Conservation (phyloP, 2,113 vertebrate genomes). For the Corapipo altera region DNA sequence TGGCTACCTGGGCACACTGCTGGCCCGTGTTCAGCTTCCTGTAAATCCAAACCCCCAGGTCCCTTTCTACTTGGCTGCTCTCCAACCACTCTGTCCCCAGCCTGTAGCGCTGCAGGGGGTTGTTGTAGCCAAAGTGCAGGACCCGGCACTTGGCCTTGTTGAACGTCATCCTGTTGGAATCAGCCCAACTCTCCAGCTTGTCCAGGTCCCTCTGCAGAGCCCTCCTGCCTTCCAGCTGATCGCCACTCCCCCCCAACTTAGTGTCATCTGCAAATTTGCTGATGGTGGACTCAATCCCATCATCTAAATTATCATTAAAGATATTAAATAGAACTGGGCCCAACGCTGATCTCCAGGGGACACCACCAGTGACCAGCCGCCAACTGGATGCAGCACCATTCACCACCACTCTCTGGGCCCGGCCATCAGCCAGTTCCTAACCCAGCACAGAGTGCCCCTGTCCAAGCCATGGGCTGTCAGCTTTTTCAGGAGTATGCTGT, state of each 20-base stretch:
- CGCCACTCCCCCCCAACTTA: not conserved
- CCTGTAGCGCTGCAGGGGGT: not conserved
- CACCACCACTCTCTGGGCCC: too few species aligned
- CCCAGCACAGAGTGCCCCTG: too few species aligned
- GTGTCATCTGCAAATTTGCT: not conserved
- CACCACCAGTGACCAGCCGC: not conserved
- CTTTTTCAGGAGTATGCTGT: too few species aligned
- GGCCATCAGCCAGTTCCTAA: too few species aligned
- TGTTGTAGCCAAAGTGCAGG: not conserved
- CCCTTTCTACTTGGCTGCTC: not conserved
- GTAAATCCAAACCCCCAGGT: not conserved
- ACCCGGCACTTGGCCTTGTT: not conserved
- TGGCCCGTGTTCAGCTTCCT: too few species aligned
- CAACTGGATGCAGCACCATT: too few species aligned
- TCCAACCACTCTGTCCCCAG: not conserved
- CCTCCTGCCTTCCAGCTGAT: not conserved
- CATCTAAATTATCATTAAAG: not conserved
- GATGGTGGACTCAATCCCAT: not conserved
- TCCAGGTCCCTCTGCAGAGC: not conserved
- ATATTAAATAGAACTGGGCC: not conserved
- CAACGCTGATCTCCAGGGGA: not conserved
- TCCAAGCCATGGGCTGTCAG: too few species aligned
- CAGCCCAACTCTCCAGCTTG: not conserved
- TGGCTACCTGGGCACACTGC: too few species aligned
- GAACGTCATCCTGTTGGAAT: not conserved